Evolutionary conservation across 2,888 invertebrate species (phyloP).

Genomic region (Orthonevra nobilis): DNA sequence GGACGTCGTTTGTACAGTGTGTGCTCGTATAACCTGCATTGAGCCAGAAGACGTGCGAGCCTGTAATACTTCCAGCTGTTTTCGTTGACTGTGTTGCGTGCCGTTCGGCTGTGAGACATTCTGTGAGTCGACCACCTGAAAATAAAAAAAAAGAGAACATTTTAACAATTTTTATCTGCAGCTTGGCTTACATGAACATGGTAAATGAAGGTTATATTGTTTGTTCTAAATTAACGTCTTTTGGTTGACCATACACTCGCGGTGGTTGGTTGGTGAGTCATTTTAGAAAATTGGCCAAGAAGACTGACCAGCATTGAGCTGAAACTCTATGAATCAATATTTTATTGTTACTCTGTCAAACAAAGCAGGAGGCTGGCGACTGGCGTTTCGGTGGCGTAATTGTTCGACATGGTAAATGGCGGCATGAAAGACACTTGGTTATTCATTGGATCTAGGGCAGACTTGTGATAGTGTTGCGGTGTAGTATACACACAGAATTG

Average conservation of each 20-base stretch:
- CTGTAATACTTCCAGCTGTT: constrained; percentile 86
- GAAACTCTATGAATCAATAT: constrained; percentile 47
- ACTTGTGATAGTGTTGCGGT: constrained; percentile 6
- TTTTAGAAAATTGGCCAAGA: constrained; percentile 38
- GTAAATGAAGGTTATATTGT: constrained; percentile 23
- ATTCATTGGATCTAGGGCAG: constrained; percentile 42
- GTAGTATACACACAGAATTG: constrained; percentile 30
- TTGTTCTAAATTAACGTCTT: constrained; percentile 46
- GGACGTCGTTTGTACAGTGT: constrained; percentile 80
- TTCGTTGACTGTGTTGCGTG: constrained; percentile 79
- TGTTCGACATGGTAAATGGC: constrained; percentile 57
- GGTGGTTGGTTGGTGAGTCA: constrained; percentile 64
- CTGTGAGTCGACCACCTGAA: constrained; percentile 80
- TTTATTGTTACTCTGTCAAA: constrained; percentile 51
- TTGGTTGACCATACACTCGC: constrained; percentile 52
- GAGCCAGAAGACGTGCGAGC: constrained; percentile 84
- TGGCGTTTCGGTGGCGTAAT: constrained; percentile 11
- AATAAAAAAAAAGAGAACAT: constrained; percentile 51
- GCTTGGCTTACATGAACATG: too few species aligned
- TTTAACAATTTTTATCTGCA: neutral
- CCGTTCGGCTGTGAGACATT: constrained; percentile 80
- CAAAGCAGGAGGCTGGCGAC: constrained; percentile 29
- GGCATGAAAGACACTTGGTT: constrained; percentile 59
- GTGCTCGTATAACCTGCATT: constrained; percentile 86
- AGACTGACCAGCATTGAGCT: constrained; percentile 44